Evolutionary conservation across 2,113 vertebrate species (phyloP).

Genomic region (Hiodon tergisus): DNA sequence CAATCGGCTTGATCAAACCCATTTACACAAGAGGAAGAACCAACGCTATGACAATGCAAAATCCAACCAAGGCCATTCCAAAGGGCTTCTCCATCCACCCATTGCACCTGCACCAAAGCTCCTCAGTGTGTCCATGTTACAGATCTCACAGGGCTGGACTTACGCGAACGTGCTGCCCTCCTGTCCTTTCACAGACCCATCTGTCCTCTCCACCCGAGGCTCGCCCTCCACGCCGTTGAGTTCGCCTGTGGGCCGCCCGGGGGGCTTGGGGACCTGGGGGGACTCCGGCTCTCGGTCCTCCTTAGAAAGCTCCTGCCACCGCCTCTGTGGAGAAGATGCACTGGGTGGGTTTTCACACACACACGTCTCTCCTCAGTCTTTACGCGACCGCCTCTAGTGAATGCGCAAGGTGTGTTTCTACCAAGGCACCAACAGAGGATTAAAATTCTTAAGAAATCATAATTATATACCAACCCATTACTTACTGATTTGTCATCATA

Average conservation of each 20-base stretch:
- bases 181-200: conserved; percentile 56
- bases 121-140: too few species aligned
- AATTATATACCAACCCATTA: background rate
- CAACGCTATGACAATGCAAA: too few species aligned
- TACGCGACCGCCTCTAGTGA: too few species aligned
- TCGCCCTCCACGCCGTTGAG: conserved; percentile 60
- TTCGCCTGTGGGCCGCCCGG: conserved; percentile 59
- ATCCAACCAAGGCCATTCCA: too few species aligned
- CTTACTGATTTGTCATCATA: background rate
- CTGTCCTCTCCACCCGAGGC: conserved; percentile 42
- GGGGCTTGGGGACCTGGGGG: conserved; percentile 38
- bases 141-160: conserved; percentile 29
- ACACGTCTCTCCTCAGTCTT: too few species aligned
- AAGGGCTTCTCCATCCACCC: too few species aligned
- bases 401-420: too few species aligned
- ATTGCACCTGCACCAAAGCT: too few species aligned
- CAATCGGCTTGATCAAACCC: too few species aligned
- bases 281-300: conserved; percentile 64
- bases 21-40: too few species aligned
- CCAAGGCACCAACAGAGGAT: too few species aligned
- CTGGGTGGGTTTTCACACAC: background rate
- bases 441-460: background rate
- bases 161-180: conserved; percentile 67
- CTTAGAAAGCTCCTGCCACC: conserved; percentile 65
- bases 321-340: conserved; percentile 51